These are phyloP conservation scores for Megalopta genalis DNA, from an alignment of 1,140 invertebrate genomes.

Conservation along the genomic window DNA sequence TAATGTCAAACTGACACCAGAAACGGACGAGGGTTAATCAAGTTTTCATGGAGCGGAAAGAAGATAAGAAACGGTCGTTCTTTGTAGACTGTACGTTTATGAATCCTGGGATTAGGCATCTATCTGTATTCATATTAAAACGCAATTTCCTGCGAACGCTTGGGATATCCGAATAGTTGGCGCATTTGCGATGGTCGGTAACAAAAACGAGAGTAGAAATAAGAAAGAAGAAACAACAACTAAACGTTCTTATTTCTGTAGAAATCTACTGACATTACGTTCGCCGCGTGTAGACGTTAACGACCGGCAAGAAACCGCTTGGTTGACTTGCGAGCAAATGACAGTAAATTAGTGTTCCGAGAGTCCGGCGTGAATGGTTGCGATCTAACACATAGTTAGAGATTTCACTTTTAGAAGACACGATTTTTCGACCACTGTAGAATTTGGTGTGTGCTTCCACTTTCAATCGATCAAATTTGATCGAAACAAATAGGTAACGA, in stretches of 20 bases:
- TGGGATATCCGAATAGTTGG: neutral
- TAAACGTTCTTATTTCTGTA: slow-evolving; percentile 7
- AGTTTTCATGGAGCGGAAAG: too few relatives aligned
- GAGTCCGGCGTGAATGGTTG: slow-evolving; percentile 56
- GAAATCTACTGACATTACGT: slow-evolving; percentile 3
- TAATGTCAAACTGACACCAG: too few relatives aligned
- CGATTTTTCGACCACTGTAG: too few relatives aligned
- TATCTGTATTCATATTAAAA: neutral
- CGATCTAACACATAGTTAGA: neutral
- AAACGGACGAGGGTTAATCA: too few relatives aligned
- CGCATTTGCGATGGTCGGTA: neutral
- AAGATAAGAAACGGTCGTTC: neutral
- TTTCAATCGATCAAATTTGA: too few relatives aligned
- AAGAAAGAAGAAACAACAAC: slow-evolving; percentile 1
- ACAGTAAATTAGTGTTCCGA: slow-evolving; percentile 60
- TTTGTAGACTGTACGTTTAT: neutral
- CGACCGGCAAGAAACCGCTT: slow-evolving; percentile 5
- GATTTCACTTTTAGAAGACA: neutral
- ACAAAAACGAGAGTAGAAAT: neutral
- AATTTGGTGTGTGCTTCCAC: too few relatives aligned
- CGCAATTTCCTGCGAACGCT: neutral
- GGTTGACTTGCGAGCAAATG: slow-evolving; percentile 22
- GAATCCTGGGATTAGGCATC: neutral
- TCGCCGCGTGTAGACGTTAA: neutral
- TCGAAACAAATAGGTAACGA: too few relatives aligned